A percentile compares a stretch with the other conserved stretches of the same genome.
Evolutionary conservation across 2,113 vertebrate species (phyloP).

Genomic region (Phalacrocorax pelagicus): DNA sequence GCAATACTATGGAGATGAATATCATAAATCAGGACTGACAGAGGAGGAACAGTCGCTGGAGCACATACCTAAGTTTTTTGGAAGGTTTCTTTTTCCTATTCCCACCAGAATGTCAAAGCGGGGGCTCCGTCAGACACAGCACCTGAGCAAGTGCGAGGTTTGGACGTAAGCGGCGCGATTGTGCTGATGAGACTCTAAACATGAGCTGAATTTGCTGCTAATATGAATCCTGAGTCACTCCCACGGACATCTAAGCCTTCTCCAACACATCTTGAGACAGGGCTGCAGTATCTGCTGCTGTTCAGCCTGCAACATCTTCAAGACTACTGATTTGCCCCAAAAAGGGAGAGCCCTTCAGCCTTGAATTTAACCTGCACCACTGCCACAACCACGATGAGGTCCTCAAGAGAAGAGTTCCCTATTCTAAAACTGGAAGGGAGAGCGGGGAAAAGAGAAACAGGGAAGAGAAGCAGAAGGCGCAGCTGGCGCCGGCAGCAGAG

Average conservation of each 20-base stretch:
- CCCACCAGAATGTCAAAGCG: not conserved
- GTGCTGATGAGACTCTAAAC: not conserved
- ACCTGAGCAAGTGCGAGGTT: fast-evolving
- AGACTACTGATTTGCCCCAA: not conserved
- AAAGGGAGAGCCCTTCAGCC: not conserved
- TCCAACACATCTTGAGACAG: not conserved
- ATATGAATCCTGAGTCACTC: not conserved
- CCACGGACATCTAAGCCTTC: not conserved
- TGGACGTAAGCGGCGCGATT: not conserved
- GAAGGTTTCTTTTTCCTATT: not conserved
- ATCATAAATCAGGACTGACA: not conserved
- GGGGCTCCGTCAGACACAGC: not conserved
- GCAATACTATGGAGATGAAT: not conserved
- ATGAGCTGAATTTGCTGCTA: not conserved
- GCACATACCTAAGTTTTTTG: fast-evolving
- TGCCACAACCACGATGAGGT: not conserved
- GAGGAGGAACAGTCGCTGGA: not conserved
- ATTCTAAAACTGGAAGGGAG: not conserved
- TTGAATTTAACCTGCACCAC: not conserved
- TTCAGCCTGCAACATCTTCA: not conserved
- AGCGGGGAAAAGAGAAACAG: not conserved
- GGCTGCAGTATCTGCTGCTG: not conserved
- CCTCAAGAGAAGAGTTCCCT: not conserved
- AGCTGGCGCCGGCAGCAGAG: fast-evolving
- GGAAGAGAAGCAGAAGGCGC: not conserved